phyloP scores from a whole-genome alignment of 1,140 invertebrate species.

The Nixonia krombeini region DNA sequence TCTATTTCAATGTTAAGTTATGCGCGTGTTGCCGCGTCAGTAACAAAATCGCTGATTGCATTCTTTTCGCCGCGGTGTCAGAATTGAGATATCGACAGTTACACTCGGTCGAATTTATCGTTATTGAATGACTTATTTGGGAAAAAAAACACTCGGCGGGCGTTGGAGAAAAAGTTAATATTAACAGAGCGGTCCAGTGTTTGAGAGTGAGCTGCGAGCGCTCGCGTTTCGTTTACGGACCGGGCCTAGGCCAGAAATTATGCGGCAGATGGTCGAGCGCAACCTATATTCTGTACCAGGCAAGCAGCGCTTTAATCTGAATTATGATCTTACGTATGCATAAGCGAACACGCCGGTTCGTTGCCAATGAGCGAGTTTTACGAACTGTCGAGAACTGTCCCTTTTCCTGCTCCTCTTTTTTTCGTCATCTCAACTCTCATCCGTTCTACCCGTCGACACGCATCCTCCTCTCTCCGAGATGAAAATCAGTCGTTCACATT shows the following conservation, averaged over 20 bases:
- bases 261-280: constrained; percentile 44
- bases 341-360: constrained; percentile 10
- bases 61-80: no score
- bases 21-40: no score
- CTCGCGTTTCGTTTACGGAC: not conserved
- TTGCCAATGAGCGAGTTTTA: constrained; percentile 28
- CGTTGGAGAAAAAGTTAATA: not conserved
- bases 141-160: no score
- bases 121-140: no score
- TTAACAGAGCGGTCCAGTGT: not conserved
- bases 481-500: no score
- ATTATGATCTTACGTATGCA: constrained; percentile 42
- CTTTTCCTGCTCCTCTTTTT: constrained; percentile 1
- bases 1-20: no score
- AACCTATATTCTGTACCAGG: constrained; percentile 13
- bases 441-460: not conserved
- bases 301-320: constrained; percentile 48
- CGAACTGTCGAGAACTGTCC: constrained; percentile 12
- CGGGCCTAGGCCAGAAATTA: constrained; percentile 40
- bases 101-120: no score
- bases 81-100: no score
- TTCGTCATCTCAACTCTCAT: not conserved
- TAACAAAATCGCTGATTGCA: no score
- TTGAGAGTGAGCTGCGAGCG: no score
- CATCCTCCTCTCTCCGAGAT: not conserved